A percentile compares a stretch with the other conserved stretches of the same genome.
Evolutionary conservation across 2,797 vertebrate species (phyloP).

Genomic region (Urocyon cinereoargenteus): DNA sequence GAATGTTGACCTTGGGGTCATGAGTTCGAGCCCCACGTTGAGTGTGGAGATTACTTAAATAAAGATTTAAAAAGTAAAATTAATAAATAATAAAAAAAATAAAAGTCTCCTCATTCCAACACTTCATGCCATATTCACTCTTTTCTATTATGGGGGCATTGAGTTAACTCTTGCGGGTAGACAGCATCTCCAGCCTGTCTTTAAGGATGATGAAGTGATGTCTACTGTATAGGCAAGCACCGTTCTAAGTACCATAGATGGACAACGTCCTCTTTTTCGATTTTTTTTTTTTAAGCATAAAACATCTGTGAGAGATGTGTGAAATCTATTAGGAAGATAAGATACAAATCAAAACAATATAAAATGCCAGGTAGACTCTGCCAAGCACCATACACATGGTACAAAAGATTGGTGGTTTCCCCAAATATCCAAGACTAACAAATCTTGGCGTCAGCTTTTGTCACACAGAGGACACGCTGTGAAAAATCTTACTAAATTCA

Average conservation of each 20-base stretch:
- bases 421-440: neutral
- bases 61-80: neutral
- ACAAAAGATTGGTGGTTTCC: neutral
- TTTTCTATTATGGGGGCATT: neutral
- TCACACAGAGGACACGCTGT: neutral
- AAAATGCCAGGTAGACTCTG: neutral
- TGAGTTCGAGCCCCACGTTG: neutral
- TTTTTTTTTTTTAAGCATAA: neutral
- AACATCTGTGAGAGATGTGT: neutral
- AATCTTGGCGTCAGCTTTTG: neutral
- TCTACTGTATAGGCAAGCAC: neutral
- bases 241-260: neutral
- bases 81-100: neutral
- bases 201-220: neutral
- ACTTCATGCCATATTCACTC: no score
- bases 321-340: neutral
- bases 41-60: neutral
- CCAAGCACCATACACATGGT: rapidly evolving
- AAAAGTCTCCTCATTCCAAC: neutral
- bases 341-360: neutral
- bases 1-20: neutral
- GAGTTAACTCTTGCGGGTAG: neutral
- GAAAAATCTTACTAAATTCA: neutral
- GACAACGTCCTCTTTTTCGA: no score
- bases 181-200: neutral